A percentile compares a stretch with the other conserved stretches of the same genome.
These are phyloP conservation scores for Pungitius pungitius DNA, from an alignment of 2,113 vertebrate genomes.

Conservation along the genomic window DNA sequence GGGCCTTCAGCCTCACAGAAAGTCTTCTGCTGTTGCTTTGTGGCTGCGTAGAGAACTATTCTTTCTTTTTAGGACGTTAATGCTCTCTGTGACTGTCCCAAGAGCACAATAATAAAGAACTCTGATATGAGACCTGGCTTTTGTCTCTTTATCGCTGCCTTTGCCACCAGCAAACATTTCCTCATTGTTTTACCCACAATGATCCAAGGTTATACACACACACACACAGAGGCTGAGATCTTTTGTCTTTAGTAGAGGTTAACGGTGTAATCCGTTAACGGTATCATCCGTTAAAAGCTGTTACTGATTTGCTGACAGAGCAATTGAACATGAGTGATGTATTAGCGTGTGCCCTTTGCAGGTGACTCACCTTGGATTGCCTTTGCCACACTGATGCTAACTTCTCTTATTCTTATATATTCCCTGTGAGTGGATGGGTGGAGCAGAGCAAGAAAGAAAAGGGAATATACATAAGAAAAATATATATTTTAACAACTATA, in stretches of 20 bases:
- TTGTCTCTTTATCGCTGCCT: conserved; percentile 18
- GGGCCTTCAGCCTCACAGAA: neutral
- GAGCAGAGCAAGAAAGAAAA: neutral
- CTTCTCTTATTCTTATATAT: neutral
- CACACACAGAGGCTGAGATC: neutral
- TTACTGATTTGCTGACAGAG: neutral
- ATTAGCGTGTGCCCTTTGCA: neutral
- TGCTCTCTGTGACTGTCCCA: conserved; percentile 1
- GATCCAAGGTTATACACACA: conserved; percentile 1
- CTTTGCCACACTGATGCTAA: neutral
- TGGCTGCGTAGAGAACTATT: conserved; percentile 6
- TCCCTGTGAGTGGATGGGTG: neutral
- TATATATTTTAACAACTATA: no score
- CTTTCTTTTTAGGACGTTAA: conserved; percentile 26
- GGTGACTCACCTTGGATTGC: neutral
- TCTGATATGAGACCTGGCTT: conserved; percentile 4
- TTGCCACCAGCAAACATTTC: neutral
- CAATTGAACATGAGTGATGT: neutral
- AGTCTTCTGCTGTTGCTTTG: neutral
- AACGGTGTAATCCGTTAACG: no score
- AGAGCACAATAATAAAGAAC: conserved; percentile 61
- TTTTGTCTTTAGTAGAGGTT: neutral
- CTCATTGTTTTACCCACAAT: neutral
- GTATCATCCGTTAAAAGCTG: neutral
- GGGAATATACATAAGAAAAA: no score